Evolutionary conservation across 2,888 invertebrate genomes (phyloP).

Genomic region (Aromia moschata): DNA sequence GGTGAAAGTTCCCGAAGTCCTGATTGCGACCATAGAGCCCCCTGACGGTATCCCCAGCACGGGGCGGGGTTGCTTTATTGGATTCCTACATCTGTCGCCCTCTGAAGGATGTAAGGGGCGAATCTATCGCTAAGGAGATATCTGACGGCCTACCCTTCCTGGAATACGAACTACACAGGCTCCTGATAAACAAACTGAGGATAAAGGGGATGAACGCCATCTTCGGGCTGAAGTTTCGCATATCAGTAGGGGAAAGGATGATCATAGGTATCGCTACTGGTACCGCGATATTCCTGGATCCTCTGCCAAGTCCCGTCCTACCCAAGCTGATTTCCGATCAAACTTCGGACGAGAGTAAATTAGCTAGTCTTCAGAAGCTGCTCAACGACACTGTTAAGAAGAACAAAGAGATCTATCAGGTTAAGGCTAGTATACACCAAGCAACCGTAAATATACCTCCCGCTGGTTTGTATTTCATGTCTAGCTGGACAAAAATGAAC

Average conservation of each 20-base stretch:
- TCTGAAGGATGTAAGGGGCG: constrained; percentile 82
- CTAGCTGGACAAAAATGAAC: too few species aligned
- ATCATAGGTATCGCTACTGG: constrained; percentile 90
- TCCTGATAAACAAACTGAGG: constrained; percentile 88
- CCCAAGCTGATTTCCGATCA: constrained; percentile 77
- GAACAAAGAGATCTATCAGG: constrained; percentile 76
- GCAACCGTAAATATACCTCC: not conserved
- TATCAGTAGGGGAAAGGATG: constrained; percentile 85
- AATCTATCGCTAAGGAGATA: constrained; percentile 91
- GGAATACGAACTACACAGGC: constrained; percentile 93
- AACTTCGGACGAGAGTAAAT: constrained; percentile 71
- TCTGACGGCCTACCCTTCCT: constrained; percentile 95
- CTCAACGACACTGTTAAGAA: constrained; percentile 75
- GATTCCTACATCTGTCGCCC: constrained; percentile 80
- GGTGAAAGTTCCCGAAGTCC: constrained; percentile 88
- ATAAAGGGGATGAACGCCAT: constrained; percentile 96
- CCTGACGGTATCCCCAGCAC: constrained; percentile 79
- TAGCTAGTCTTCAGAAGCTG: constrained; percentile 75
- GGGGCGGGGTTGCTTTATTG: constrained; percentile 75
- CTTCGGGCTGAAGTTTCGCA: constrained; percentile 80
- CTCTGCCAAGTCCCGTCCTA: constrained; percentile 79
- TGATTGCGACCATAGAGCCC: constrained; percentile 89
- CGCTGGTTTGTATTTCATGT: too few species aligned
- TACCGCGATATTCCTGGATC: constrained; percentile 81
- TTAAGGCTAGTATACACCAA: constrained; percentile 39